Conservation (phyloP, 2,888 invertebrate species). For the Oeneis ivallda region DNA sequence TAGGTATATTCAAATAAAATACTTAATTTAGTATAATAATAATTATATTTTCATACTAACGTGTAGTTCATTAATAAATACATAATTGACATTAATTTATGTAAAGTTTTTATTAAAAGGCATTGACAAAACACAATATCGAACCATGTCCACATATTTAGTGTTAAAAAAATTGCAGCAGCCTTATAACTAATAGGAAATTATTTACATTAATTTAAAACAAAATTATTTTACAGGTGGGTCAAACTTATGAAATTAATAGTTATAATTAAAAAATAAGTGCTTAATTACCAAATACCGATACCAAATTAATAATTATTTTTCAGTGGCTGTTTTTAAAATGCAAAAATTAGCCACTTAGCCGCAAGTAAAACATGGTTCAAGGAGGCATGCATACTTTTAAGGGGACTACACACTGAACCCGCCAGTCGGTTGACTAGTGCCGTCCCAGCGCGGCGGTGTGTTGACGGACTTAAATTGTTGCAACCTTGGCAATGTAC, state of each 20-base stretch:
- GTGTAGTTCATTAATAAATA: slow-evolving; percentile 10
- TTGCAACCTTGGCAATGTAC: too few relatives aligned
- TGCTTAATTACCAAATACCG: too few relatives aligned
- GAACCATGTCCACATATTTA: slow-evolving; percentile 22
- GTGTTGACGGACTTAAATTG: too few relatives aligned
- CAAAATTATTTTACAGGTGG: slow-evolving; percentile 30
- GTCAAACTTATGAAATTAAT: slow-evolving; percentile 29
- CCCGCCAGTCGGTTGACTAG: too few relatives aligned
- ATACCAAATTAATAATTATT: too few relatives aligned
- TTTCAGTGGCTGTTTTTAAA: too few relatives aligned
- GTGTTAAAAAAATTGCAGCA: slow-evolving; percentile 18
- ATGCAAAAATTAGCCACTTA: too few relatives aligned
- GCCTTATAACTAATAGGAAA: slow-evolving; percentile 19
- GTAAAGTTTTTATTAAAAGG: slow-evolving; percentile 8
- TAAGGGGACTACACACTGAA: too few relatives aligned
- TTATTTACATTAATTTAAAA: slow-evolving; percentile 1
- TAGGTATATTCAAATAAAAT: slow-evolving; percentile 6
- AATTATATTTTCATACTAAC: slow-evolving; percentile 8
- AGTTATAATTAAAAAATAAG: not conserved
- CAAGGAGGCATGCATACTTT: too few relatives aligned
- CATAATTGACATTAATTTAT: slow-evolving; percentile 22
- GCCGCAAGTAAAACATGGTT: too few relatives aligned
- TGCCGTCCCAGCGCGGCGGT: too few relatives aligned
- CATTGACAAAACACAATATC: slow-evolving; percentile 11
- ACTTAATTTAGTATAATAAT: slow-evolving; percentile 1